Evolutionary conservation across 2,113 vertebrate genomes (phyloP), one percentile per base, ranked within the genome.

Genomic region (Egretta garzetta): DNA sequence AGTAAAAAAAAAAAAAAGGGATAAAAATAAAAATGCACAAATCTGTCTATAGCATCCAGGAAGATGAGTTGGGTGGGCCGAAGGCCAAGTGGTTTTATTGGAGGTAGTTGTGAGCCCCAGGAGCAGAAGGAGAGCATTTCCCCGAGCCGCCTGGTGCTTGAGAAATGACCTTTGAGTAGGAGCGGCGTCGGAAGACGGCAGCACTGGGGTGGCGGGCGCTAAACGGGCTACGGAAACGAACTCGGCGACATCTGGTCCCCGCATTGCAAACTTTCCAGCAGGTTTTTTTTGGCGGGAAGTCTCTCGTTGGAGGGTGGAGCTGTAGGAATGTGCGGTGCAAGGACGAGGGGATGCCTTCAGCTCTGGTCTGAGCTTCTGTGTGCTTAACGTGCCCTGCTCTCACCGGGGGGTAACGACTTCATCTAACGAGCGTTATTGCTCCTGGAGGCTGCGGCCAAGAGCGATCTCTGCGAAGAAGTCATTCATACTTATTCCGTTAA

Each of bases 241-340:
- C 4, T 20, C 1, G 7, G 24, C 33, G 32, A 13, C 0, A 0
- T 35, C 14, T 8, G 18, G 41, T 37, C 39, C 27, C 55, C 2
- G 1, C 1, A 1, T 35, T 18, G 21, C 11, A 6, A 30, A 6
- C 17, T 13, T 70, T 10, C 26, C 3, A 0, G 10, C 2, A 23
- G 12, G 23, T 50, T 52, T 26, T 10, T 80, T 50, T 52, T 27
- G 39, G 37, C 15, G 39, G 49, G n/a, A 52, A 58, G 18, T 5
- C 8, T 39, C 14, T n/a, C n/a, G n/a, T 26, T 32, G 43, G 35
- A 53, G 39, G 56, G 50, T 32, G 47, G 55, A 55, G 52, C 39
- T 50, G n/a, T 49, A 45, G 60, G 30, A 70, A 53, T 2, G 8
- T 3, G 39, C 0, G 4, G 55, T 16, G 22, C 37, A 12, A 84